These are phyloP conservation scores for Psylliodes chrysocephalus DNA, from an alignment of 2,888 invertebrate species.

Conservation along the genomic window DNA sequence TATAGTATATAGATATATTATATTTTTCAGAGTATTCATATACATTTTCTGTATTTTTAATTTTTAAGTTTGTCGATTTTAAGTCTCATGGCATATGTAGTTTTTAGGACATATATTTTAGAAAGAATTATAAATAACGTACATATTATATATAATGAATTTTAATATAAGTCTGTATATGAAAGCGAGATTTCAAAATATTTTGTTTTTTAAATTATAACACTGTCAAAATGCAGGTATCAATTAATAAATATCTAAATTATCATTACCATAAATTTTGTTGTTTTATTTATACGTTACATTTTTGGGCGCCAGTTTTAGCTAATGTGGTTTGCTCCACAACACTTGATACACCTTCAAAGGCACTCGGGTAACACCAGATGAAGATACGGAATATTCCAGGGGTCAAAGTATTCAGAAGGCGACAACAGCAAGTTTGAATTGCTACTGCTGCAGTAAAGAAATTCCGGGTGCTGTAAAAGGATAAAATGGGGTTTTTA, in stretches of 20 bases:
- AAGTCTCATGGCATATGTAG: constrained; percentile 48
- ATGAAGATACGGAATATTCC: too few relatives aligned
- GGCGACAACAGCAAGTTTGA: too few relatives aligned
- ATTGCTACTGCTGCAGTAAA: too few relatives aligned
- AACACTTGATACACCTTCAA: too few relatives aligned
- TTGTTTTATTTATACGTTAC: constrained; percentile 24
- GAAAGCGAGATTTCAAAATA: constrained; percentile 30
- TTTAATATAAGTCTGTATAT: constrained; percentile 31
- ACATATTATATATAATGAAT: constrained; percentile 28
- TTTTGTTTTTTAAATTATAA: constrained; percentile 29
- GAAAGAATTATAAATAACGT: constrained; percentile 21
- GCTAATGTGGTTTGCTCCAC: too few relatives aligned
- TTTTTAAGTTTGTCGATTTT: constrained; percentile 53
- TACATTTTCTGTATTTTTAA: constrained; percentile 56
- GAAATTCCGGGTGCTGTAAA: too few relatives aligned
- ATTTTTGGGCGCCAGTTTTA: too few relatives aligned
- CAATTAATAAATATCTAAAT: constrained; percentile 28
- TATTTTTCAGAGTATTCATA: constrained; percentile 64
- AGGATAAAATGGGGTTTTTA: too few relatives aligned
- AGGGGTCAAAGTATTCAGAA: too few relatives aligned
- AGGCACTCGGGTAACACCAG: too few relatives aligned
- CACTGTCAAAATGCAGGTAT: constrained; percentile 25
- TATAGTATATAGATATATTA: constrained; percentile 54
- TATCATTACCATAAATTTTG: constrained; percentile 16
- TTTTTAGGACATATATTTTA: constrained; percentile 31